Conservation (phyloP, 2,888 invertebrate genomes). For the Hecatera dysodea region DNA sequence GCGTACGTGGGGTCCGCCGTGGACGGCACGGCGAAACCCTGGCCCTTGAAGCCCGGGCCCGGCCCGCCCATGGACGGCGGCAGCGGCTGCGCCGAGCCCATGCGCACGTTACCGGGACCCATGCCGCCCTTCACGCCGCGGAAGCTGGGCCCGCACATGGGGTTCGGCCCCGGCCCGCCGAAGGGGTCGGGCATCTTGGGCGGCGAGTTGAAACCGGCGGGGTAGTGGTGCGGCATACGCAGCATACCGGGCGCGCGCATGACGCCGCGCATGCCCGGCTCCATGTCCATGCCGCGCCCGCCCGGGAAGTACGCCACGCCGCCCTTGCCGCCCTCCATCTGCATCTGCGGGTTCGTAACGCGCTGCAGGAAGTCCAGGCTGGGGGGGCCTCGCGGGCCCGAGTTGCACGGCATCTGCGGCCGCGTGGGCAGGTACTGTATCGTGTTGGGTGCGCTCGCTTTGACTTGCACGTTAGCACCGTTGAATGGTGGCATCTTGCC, state of each 20-base stretch:
- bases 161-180: conserved; percentile 73
- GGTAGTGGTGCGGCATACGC: conserved; percentile 88
- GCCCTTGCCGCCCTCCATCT: conserved; percentile 92
- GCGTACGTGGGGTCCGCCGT: conserved; percentile 98
- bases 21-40: conserved; percentile 95
- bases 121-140: conserved; percentile 83
- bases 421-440: conserved; percentile 99
- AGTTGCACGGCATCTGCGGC: conserved; percentile 94
- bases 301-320: conserved; percentile 93
- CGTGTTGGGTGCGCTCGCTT: conserved; percentile 99
- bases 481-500: conserved; percentile 91
- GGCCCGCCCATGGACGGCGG: conserved; percentile 95
- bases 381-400: conserved; percentile 95
- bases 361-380: conserved; percentile 97
- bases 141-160: conserved; percentile 85
- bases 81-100: conserved; percentile 92
- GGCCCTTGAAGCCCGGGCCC: conserved; percentile 93
- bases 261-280: conserved; percentile 87
- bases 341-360: conserved; percentile 95
- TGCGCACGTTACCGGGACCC: conserved; percentile 80
- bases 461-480: conserved; percentile 96
- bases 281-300: conserved; percentile 89
- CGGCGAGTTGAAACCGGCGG: conserved; percentile 86
- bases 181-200: conserved; percentile 86
- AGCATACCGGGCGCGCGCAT: conserved; percentile 85